Base-by-base conservation (phyloP, 2,113 vertebrate species). In the Reinhardtius hippoglossoides region DNA sequence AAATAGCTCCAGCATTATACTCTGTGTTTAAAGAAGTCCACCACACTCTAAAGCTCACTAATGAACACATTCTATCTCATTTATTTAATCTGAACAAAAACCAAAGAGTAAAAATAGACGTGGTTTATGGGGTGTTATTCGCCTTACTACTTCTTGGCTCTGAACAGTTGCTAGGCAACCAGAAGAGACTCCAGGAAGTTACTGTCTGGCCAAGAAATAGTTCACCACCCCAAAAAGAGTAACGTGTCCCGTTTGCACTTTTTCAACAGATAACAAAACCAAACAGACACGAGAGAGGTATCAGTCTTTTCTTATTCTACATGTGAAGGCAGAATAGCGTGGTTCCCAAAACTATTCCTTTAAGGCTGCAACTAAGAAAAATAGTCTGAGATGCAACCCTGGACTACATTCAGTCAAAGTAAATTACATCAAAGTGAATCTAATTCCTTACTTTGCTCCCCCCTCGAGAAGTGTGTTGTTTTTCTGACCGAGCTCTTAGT, bases 401-500 rank as follows among this genome's bases (percentile, higher is more conserved):
- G 16, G 24, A 44, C 9, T 64, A 3, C 27, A 21, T 83, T 52
- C n/a, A 54, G 50, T 71, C 37, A 55, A 55, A 70, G 12, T 26
- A 52, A 65, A 71, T 76, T 10, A 42, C 44, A 79, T 79, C 27
- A 61, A 48, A 44, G 14, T 67, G n/a, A 68, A 67, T 31, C 9
- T 50, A 55, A 46, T 15, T 23, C 42, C 2, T 4, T 56, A 42
- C 57, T 15, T 65, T 63, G 37, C 27, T 58, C 23, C 12, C 40
- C 40, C 40, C 40, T 44, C 24, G 56, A 18, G 31, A 37, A 48
- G 56, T 26, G 18, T 5, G 35, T 42, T 46, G 48, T 55, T 18
- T 26, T 59, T 79, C 54, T 66, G 5, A 67, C 67, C 23, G 23
- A 48, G 35, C 74, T 80, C 71, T 76, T 74, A 52, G 68, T 76